Evolutionary conservation across 1,140 invertebrate species (phyloP).

Genomic region (Lethrus apterus): DNA sequence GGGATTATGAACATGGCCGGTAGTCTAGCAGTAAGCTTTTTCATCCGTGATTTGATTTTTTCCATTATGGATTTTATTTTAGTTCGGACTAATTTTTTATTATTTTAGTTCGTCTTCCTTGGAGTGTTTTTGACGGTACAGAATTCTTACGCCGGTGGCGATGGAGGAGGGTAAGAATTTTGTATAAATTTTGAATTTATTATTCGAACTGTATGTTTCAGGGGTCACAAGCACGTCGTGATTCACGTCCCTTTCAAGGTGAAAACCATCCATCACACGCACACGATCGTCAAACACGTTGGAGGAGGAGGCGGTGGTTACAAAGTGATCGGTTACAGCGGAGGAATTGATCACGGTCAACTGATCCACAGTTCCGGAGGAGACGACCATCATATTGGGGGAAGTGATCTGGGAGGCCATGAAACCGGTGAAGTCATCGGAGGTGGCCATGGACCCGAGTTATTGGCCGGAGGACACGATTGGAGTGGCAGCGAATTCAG

Average conservation of each 20-base stretch:
- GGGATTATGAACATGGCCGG: too few species aligned
- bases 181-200: not conserved
- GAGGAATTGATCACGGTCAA: slow-evolving; percentile 34
- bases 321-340: slow-evolving; percentile 40
- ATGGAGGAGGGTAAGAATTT: not conserved
- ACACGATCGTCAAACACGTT: slow-evolving; percentile 52
- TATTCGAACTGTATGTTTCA: slow-evolving; percentile 27
- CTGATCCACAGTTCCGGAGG: slow-evolving; percentile 26
- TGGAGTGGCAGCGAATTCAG: slow-evolving; percentile 16
- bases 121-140: too few species aligned
- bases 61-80: too few species aligned
- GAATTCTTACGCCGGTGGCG: not conserved
- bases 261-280: slow-evolving; percentile 52
- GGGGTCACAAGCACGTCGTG: slow-evolving; percentile 50
- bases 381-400: slow-evolving; percentile 11
- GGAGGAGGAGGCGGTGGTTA: slow-evolving; percentile 39
- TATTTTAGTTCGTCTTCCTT: too few species aligned
- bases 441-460: slow-evolving; percentile 20
- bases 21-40: too few species aligned
- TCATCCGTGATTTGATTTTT: too few species aligned
- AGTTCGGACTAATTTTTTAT: too few species aligned
- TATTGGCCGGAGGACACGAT: slow-evolving; percentile 11
- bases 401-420: slow-evolving; percentile 16
- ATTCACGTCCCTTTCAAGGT: slow-evolving; percentile 54
- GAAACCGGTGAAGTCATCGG: slow-evolving; percentile 28